Base-by-base conservation (phyloP, 2,888 invertebrate species). In the Lycia hirtaria region DNA sequence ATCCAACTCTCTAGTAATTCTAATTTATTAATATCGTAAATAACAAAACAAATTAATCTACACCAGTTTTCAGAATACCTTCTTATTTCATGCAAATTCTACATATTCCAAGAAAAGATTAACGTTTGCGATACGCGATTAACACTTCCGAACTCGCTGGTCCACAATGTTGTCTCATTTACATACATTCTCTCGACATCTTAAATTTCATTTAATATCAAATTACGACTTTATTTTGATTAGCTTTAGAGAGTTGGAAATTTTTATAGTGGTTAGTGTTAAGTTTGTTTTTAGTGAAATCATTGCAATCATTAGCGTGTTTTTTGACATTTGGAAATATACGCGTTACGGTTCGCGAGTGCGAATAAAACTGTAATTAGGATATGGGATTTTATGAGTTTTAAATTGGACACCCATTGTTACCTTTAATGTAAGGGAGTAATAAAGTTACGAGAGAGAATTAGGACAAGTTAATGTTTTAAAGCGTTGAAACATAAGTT, bases 331-430 rank as follows among this genome's bases (percentile, higher is more conserved):
- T 53, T 73, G 64, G 72, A 72, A 76, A 78, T 78, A 77, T 74
- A 73, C 71, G 67, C 75, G 84, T 84, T 76, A 82, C 81, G 86
- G 77, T 78, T 69, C 62, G 69, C 70, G 75, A 70, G 64, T 72
- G 67, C 73, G 74, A 78, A 84, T 84, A 81, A 85, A 71, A 73
- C 68, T 67, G 72, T 75, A 85, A 87, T 87, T 80, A 81, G 80
- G 78, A 79, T 76, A 74, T 68, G 70, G 73, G 76, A 71, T 68
- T 82, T 81, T 80, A 81, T 81, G 72, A 76, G 72, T 76, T 81
- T 81, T 80, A 80, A 86, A 83, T 76, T 77, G 69, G 62, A 59
- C 56, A 53, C 70, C 52, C 75, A 83, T 86, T 86, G 81, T 87
- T 81, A 65, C 68, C 67, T 65, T 65, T 64, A 38, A 65, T 63